Base-by-base conservation (phyloP, 1,140 invertebrate species). In the Drosophila santomea region DNA sequence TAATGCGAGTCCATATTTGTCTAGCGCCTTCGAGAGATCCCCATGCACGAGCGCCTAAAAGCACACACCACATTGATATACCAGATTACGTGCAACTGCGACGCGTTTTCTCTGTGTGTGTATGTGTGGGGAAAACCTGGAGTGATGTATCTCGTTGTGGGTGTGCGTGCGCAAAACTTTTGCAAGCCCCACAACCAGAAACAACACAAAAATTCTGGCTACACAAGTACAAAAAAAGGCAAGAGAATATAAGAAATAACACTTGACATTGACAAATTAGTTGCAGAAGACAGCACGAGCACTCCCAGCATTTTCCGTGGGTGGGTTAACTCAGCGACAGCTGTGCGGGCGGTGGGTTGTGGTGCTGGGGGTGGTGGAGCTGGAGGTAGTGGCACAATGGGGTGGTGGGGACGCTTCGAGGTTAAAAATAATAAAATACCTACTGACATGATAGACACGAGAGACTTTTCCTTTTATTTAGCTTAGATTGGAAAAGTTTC, bases 211-310 rank as follows among this genome's bases (percentile, higher is more conserved):
- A 81, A 77, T 43, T 63, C 51, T 39, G 52, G 35, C 32, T 66
- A 48, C 11, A 14, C 4, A 23, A 47, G 32, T 32, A 32, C 8
- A 50, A 35, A 69, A 57, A 50, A 50, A 50, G 17, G 32, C 57
- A 43, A 59, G 59, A 54, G 52, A 74, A 82, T 90, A 89, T 74
- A 90, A 90, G 84, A 90, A 90, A 90, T 90, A 91, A 88, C 88
- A 91, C 88, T 91, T 91, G 88, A 91, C 88, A 91, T 91, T 91
- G 88, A 91, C 88, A 91, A 91, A 91, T 91, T 91, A 91, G 88
- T 91, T 91, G 63, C 80, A 84, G 74, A 85, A 90, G 85, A 90
- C 85, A 89, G 78, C 69, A 80, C 69, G 44, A 67, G 47, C 52
- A 59, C 67, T 68, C 41, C 62, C 20, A n/a, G 59, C 15, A 52